These are phyloP conservation scores for Camptogramma bilineatum DNA, from an alignment of 2,888 invertebrate species.

Conservation along the genomic window DNA sequence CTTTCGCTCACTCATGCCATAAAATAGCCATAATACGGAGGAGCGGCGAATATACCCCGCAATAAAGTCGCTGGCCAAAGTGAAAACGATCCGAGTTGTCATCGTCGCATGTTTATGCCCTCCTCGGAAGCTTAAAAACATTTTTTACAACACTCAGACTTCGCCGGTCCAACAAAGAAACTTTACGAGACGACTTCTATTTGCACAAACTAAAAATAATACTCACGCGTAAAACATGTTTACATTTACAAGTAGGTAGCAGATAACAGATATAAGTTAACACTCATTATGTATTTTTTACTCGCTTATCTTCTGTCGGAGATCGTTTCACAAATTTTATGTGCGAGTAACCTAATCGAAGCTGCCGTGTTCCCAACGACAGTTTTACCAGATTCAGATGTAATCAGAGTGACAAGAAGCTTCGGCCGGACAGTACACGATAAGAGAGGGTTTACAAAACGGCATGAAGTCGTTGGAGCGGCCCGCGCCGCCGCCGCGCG, in stretches of 20 bases:
- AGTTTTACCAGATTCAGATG: constrained; percentile 79
- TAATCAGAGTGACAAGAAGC: constrained; percentile 79
- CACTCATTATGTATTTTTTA: constrained; percentile 53
- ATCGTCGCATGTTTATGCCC: constrained; percentile 70
- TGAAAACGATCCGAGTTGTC: constrained; percentile 75
- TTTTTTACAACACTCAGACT: constrained; percentile 59
- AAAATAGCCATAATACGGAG: constrained; percentile 40
- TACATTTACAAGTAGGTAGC: constrained; percentile 42
- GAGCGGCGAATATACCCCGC: constrained; percentile 48
- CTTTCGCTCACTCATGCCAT: constrained; percentile 39
- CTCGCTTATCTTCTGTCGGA: constrained; percentile 57
- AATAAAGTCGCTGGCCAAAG: constrained; percentile 66
- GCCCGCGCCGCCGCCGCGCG: constrained; percentile 40
- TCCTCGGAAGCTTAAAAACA: constrained; percentile 61
- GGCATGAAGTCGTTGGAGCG: constrained; percentile 49
- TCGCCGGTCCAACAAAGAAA: constrained; percentile 52
- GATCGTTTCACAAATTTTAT: constrained; percentile 76
- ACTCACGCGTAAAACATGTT: constrained; percentile 38
- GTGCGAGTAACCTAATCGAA: constrained; percentile 74
- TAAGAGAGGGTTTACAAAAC: constrained; percentile 72
- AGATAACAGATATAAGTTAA: constrained; percentile 50
- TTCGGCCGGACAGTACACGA: constrained; percentile 69
- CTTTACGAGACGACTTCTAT: constrained; percentile 46
- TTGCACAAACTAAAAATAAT: constrained; percentile 45
- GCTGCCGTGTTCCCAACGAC: constrained; percentile 70